phyloP scores from a whole-genome alignment of 2,888 invertebrate species.

The Cantharis nigra region DNA sequence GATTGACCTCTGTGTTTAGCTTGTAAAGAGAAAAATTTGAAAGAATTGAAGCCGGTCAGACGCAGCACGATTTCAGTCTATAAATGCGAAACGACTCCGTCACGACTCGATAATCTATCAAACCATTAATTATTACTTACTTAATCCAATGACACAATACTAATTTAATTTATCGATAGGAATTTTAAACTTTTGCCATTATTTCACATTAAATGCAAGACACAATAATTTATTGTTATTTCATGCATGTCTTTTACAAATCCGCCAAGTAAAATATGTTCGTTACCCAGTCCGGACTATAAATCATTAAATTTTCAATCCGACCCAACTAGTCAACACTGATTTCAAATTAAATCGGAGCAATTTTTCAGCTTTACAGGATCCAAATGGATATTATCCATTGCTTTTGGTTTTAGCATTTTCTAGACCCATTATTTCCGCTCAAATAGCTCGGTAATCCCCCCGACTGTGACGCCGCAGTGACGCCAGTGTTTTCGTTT shows the following conservation, averaged over 20 bases:
- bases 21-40: constrained; percentile 37
- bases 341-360: not conserved
- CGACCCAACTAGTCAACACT: not conserved
- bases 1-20: constrained; percentile 36
- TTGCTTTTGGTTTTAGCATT: too few relatives aligned
- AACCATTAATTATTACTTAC: constrained; percentile 50
- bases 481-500: too few relatives aligned
- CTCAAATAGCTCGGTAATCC: too few relatives aligned
- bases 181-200: constrained; percentile 30
- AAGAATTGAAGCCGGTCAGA: constrained; percentile 41
- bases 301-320: not conserved
- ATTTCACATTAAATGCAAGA: not conserved
- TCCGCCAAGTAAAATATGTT: not conserved
- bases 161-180: constrained; percentile 45
- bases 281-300: not conserved
- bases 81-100: constrained; percentile 39
- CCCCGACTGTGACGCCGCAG: too few relatives aligned
- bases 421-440: too few relatives aligned
- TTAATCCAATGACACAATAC: constrained; percentile 49
- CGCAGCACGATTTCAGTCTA: constrained; percentile 34
- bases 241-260: not conserved
- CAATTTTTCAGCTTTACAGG: too few relatives aligned
- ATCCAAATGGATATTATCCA: too few relatives aligned
- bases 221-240: not conserved
- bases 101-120: constrained; percentile 46